These are phyloP conservation scores for Lipophrys pholis DNA, from an alignment of 2,113 vertebrate species.

Conservation along the genomic window DNA sequence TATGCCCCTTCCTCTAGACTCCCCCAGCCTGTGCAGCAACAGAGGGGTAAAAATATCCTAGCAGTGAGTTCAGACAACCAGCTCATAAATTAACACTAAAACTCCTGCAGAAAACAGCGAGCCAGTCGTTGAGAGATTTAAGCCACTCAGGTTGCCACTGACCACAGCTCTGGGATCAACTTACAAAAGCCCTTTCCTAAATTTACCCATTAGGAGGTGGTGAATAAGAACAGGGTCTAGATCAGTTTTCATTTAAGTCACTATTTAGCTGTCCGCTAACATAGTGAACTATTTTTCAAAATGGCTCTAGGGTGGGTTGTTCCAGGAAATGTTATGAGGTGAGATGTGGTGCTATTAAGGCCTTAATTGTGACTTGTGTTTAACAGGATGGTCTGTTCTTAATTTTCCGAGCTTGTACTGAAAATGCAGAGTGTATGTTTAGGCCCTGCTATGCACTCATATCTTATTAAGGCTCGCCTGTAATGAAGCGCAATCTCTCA, in stretches of 20 bases:
- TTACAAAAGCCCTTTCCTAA: conserved; percentile 79
- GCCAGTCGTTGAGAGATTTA: conserved; percentile 77
- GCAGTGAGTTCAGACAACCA: conserved; percentile 80
- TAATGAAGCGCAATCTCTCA: conserved; percentile 67
- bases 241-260: conserved; percentile 72
- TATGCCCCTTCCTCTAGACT: conserved; percentile 76
- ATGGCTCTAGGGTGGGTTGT: conserved; percentile 67
- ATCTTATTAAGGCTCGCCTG: conserved; percentile 60
- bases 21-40: conserved; percentile 83
- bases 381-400: conserved; percentile 56
- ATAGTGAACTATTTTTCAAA: conserved; percentile 67
- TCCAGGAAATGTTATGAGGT: conserved; percentile 74
- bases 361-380: conserved; percentile 60
- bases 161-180: conserved; percentile 69
- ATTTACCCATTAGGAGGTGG: conserved; percentile 76
- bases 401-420: conserved; percentile 53
- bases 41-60: conserved; percentile 85
- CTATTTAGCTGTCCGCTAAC: conserved; percentile 58
- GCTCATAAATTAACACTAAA: conserved; percentile 82
- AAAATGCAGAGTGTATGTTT: conserved; percentile 55
- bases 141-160: conserved; percentile 75
- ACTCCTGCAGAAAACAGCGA: conserved; percentile 79
- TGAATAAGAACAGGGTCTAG: conserved; percentile 52
- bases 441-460: conserved; percentile 44
- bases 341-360: conserved; percentile 64